Evolutionary conservation across 2,797 vertebrate genomes (phyloP), one percentile per base, ranked within the genome.

Genomic region (Clamator glandarius): DNA sequence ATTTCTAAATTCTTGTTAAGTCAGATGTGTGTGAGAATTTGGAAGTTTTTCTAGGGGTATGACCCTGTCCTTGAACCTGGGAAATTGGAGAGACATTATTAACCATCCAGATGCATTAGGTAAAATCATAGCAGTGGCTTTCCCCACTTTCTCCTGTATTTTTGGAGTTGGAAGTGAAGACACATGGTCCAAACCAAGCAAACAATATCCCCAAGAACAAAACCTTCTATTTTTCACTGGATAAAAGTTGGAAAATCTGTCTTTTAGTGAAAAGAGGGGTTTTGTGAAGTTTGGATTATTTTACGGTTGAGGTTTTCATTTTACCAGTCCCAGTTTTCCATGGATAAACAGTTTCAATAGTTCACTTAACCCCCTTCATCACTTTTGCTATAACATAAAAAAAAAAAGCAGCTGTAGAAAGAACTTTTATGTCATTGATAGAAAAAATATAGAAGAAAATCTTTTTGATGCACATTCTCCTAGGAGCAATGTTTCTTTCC

Each of bases 251-350:
- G 11, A 20, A 70, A 82, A 62, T 19, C 7, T 31, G 2, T 29
- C 20, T 20, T 24, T 36, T 61, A 46, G 54, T n/a, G 4, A 63
- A 55, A 78, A 74, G 3, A n/a, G 2, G 1, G 0, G 1, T 4
- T 19, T 63, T 44, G 70, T 13, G 1, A 69, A 41, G 7, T 82
- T 41, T 48, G 1, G 13, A 59, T 9, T 46, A 50, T 61, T 83
- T 84, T 77, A 13, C 8, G 14, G 1, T 36, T 87, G 59, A 11
- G 69, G 48, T 36, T 75, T 61, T 77, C 5, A 4, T 57, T 76
- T 93, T 87, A 70, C 21, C 23, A 33, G 13, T 28, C 11, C 41
- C 7, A 48, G 3, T 78, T 85, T 63, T 85, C 15, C 3, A 8
- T 28, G 39, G 17, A 59, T 39, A 69, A 55, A 54, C 3, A 51